A percentile compares a stretch with the other conserved stretches of the same genome.
Conservation (phyloP, 23 tunicate genomes). For the Halocynthia aurantium region DNA sequence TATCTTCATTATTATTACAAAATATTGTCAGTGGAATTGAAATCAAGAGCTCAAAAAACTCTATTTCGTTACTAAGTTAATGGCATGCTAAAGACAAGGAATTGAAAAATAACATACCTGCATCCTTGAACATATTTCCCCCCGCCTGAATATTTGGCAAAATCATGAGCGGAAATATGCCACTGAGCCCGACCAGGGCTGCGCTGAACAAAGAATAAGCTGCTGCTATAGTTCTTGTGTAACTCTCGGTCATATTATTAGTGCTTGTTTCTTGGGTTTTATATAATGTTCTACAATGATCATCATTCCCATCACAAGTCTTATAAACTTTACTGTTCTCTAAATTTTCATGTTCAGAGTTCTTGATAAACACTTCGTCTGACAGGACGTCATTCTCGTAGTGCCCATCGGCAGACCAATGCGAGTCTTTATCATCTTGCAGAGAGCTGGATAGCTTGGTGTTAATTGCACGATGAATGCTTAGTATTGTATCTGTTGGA, state of each 20-base stretch:
- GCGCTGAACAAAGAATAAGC: constrained; percentile 54
- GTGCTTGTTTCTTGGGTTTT: not conserved
- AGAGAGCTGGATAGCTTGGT: not conserved
- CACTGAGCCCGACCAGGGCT: constrained; percentile 62
- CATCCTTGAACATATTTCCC: constrained; percentile 3
- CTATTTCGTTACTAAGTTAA: no score
- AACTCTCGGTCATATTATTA: not conserved
- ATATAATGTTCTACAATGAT: no score
- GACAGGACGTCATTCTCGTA: no score
- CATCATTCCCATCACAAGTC: no score
- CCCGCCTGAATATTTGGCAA: constrained; percentile 33
- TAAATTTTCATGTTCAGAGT: no score
- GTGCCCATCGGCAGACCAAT: no score
- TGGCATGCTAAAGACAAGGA: not conserved
- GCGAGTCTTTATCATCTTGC: no score
- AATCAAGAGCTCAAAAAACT: no score
- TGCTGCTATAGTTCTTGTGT: constrained; percentile 32
- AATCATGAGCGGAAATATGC: constrained; percentile 64
- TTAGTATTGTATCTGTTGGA: constrained; percentile 26
- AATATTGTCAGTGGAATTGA: not conserved
- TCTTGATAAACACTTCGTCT: no score
- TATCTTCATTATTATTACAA: not conserved
- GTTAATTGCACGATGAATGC: constrained; percentile 34
- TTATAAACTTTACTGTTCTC: no score
- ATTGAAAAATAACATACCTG: constrained; percentile 14